phyloP scores from a whole-genome alignment of 1,140 invertebrate genomes.

The Bombyx mori region DNA sequence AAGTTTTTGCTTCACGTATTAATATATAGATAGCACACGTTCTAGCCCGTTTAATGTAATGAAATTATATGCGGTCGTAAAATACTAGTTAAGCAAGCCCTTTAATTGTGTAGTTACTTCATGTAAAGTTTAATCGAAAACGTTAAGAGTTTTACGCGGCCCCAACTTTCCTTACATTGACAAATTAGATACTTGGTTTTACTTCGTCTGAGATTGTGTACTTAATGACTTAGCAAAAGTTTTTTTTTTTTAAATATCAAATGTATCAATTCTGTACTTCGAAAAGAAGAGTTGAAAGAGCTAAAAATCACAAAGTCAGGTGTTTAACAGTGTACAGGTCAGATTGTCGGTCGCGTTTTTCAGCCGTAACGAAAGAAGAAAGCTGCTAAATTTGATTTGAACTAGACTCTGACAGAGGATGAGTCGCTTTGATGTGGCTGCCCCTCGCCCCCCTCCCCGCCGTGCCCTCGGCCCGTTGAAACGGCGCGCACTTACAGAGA shows the following conservation, averaged over 20 bases:
- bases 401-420: constrained; percentile 42
- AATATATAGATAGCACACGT: too few relatives aligned
- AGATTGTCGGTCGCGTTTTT: constrained; percentile 37
- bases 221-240: background rate
- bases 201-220: constrained; percentile 10
- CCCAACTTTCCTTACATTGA: constrained; percentile 48
- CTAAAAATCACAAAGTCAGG: constrained; percentile 3
- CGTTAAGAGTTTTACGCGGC: constrained; percentile 19
- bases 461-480: constrained; percentile 27
- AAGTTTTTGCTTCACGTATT: too few relatives aligned
- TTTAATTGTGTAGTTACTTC: constrained; percentile 46
- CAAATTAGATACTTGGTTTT: constrained; percentile 62
- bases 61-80: too few relatives aligned
- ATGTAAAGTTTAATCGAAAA: constrained; percentile 62
- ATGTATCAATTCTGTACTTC: background rate
- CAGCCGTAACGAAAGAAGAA: constrained; percentile 58
- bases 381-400: constrained; percentile 67
- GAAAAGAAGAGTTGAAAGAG: background rate
- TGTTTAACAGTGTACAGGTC: constrained; percentile 20
- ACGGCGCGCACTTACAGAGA: constrained; percentile 62
- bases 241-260: background rate
- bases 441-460: constrained; percentile 24
- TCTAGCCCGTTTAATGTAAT: too few relatives aligned
- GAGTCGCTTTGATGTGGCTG: constrained; percentile 59
- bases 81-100: constrained; percentile 41